Evolutionary conservation across 2,113 vertebrate genomes (phyloP), one percentile per base, ranked within the genome.

Genomic region (Kryptolebias marmoratus): DNA sequence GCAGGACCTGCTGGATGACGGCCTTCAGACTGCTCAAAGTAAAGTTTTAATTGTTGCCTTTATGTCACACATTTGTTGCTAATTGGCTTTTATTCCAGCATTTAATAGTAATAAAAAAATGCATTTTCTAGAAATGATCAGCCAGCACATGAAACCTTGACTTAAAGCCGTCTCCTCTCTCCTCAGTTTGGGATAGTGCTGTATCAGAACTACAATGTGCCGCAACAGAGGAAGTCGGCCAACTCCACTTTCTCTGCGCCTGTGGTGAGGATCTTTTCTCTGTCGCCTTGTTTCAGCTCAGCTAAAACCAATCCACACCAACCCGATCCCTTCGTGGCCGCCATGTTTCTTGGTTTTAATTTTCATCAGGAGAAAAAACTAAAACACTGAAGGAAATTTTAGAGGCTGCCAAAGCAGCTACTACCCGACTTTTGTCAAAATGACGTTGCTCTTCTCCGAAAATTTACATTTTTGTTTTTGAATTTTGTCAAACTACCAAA

Each of bases 21-120:
- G 96, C 96, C 0, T 98, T 98, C 92, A 93, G 97, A 77, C 95
- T 99, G 32, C 92, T 99, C 75, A 99, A 99, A 95, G 98, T 99
- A 95, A 53, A 7, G 16, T 47, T 53, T 48, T 12, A 3, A 30
- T 5, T 27, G n/a, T 8, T 0, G 14, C 42, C 14, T 36, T 54
- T 53, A 14, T 32, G 63, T 39, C 50, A 62, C 15, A 45, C 2
- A 10, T 18, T 27, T 39, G 27, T 5, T 45, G 27, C 53, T 42
- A 53, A 30, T 7, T 62, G 59, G 45, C 45, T 16, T 44, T 55
- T 45, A 16, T 11, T 11, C n/a, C 13, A 22, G n/a, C 2, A 14
- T 3, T 39, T 27, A 32, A 5, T 55, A 14, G 22, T 22, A 61
- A 47, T 47, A 12, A 47, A 14, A 47, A 13, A 48, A 55, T 14